A percentile compares a stretch with the other conserved stretches of the same genome.
Conservation (phyloP, 2,113 vertebrate genomes). For the Aspiorhynchus laticeps region DNA sequence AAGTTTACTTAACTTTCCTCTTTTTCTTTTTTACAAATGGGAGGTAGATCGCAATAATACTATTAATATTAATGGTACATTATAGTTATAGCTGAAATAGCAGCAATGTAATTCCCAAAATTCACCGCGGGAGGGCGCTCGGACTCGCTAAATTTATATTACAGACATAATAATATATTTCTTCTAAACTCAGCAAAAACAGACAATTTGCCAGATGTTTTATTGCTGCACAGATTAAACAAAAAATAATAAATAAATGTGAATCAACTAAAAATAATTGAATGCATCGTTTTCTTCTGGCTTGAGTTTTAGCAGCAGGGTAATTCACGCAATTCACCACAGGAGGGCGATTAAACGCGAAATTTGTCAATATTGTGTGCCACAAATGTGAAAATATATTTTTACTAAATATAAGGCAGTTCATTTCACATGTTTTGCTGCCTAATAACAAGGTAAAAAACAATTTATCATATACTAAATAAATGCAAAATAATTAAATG, state of each 20-base stretch:
- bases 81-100: not conserved
- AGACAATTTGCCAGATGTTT: not conserved
- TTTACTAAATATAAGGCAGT: too few relatives aligned
- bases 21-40: too few relatives aligned
- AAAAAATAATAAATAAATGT: too few relatives aligned
- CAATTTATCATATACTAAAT: too few relatives aligned
- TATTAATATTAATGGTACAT: too few relatives aligned
- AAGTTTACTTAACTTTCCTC: not conserved
- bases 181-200: not conserved
- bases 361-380: too few relatives aligned
- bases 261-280: not conserved
- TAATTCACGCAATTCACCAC: not conserved
- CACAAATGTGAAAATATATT: too few relatives aligned
- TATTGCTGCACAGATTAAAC: not conserved
- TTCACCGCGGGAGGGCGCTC: not conserved
- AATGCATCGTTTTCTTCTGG: not conserved
- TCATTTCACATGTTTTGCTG: too few relatives aligned
- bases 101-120: not conserved
- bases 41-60: too few relatives aligned
- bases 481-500: too few relatives aligned
- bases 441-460: too few relatives aligned
- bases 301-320: not conserved
- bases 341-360: not conserved
- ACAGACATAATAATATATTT: not conserved
- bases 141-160: not conserved